Percentiles rank a stretch among this genome's conserved stretches.
Evolutionary conservation across 2,888 invertebrate genomes (phyloP).

Genomic region (Parnassius glacialis): DNA sequence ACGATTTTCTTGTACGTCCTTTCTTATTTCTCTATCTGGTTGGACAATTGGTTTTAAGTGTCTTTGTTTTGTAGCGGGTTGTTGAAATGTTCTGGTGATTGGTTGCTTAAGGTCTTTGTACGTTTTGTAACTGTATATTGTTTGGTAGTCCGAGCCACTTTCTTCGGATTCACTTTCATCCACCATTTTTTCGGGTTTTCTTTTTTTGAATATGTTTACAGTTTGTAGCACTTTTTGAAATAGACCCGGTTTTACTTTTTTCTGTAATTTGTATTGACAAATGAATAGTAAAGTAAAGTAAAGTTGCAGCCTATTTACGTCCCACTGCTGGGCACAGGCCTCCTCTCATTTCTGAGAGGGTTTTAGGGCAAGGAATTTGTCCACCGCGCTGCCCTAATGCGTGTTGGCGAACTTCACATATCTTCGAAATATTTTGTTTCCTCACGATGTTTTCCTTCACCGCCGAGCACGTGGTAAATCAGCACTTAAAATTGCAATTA

Average conservation of each 20-base stretch:
- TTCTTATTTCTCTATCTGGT: slow-evolving; percentile 5
- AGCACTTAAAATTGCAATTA: too few species aligned
- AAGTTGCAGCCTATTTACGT: too few species aligned
- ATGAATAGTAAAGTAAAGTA: too few species aligned
- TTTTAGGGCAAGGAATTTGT: too few species aligned
- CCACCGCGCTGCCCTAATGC: too few species aligned
- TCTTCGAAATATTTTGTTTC: too few species aligned
- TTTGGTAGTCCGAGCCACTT: slow-evolving; percentile 37
- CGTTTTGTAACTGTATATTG: slow-evolving; percentile 51
- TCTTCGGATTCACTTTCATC: slow-evolving; percentile 52
- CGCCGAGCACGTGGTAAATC: too few species aligned
- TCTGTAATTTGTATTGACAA: slow-evolving; percentile 33
- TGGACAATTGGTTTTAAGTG: slow-evolving; percentile 12
- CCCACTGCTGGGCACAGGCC: too few species aligned
- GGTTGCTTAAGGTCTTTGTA: slow-evolving; percentile 22
- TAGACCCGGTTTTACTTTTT: slow-evolving; percentile 43
- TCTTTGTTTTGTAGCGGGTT: slow-evolving; percentile 10
- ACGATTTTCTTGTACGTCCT: slow-evolving; percentile 17
- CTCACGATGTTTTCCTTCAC: too few species aligned
- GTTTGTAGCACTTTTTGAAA: slow-evolving; percentile 56
- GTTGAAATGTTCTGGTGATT: slow-evolving; percentile 7
- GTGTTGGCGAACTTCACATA: too few species aligned
- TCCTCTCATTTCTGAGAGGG: too few species aligned
- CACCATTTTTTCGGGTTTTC: slow-evolving; percentile 32
- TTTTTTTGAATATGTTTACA: slow-evolving; percentile 48